phyloP scores from a whole-genome alignment of 2,113 vertebrate genomes.

The Crotophaga sulcirostris region DNA sequence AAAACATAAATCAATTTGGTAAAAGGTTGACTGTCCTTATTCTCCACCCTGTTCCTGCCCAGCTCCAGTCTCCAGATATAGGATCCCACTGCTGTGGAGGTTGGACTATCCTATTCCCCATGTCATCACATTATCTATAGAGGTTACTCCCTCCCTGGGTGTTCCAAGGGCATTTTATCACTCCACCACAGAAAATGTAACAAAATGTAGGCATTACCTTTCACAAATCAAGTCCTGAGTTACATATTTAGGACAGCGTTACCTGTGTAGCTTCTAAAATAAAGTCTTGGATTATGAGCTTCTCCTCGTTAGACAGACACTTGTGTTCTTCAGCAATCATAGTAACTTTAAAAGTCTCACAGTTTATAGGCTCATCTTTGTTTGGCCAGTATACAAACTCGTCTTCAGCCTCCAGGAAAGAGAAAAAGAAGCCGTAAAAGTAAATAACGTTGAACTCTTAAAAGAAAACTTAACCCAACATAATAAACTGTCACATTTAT shows the following conservation, averaged over 20 bases:
- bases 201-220: not conserved
- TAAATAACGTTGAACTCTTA: not conserved
- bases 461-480: not conserved
- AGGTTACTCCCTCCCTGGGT: not conserved
- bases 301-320: constrained; percentile 91
- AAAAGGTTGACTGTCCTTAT: not conserved
- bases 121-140: not conserved
- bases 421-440: not conserved
- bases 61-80: not conserved
- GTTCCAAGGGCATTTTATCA: not conserved
- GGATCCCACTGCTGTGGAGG: not conserved
- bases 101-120: not conserved
- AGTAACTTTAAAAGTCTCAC: constrained; percentile 88
- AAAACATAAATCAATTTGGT: not conserved
- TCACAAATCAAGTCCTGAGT: not conserved
- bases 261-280: constrained; percentile 92
- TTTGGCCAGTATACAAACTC: constrained; percentile 87
- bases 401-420: constrained; percentile 78
- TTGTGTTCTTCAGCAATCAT: constrained; percentile 85
- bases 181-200: not conserved
- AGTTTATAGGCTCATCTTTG: constrained; percentile 87
- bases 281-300: constrained; percentile 89
- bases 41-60: not conserved
- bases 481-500: accelerated
- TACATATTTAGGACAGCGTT: constrained; percentile 6